A percentile compares a stretch with the other conserved stretches of the same genome.
Evolutionary conservation across 2,113 vertebrate species (phyloP).

Genomic region (Melospiza georgiana): DNA sequence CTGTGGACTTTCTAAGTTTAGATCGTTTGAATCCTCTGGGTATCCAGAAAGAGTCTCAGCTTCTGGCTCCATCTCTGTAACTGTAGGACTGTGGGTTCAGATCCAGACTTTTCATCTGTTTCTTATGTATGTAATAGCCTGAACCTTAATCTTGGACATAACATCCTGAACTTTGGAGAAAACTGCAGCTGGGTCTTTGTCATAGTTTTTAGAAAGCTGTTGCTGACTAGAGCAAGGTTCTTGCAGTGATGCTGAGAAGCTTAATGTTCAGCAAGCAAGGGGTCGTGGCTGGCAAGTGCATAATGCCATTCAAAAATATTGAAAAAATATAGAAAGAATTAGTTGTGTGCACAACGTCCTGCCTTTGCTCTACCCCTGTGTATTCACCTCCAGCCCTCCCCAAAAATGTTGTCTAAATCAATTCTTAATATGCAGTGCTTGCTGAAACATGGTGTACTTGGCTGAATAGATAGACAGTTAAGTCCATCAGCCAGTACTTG

Average conservation of each 20-base stretch:
- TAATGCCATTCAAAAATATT: not conserved
- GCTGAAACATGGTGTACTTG: not conserved
- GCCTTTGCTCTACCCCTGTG: not conserved
- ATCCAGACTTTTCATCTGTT: slow-evolving; percentile 55
- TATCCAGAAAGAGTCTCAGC: not conserved
- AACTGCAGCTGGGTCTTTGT: not conserved
- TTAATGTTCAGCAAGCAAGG: not conserved
- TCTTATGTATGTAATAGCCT: slow-evolving; percentile 15
- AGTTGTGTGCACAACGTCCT: not conserved
- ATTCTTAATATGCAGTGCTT: not conserved
- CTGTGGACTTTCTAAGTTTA: not conserved
- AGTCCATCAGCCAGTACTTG: not conserved
- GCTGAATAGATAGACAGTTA: not conserved
- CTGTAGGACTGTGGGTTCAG: not conserved
- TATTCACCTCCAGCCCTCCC: not conserved
- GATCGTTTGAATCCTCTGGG: not conserved
- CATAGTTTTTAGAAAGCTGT: not conserved
- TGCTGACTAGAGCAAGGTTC: not conserved
- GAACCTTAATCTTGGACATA: slow-evolving; percentile 32
- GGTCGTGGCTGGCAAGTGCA: not conserved
- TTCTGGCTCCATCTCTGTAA: slow-evolving; percentile 22
- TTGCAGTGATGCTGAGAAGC: not conserved
- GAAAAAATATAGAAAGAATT: not conserved
- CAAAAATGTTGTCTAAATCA: not conserved
- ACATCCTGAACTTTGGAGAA: slow-evolving; percentile 7